A percentile compares a stretch with the other conserved stretches of the same genome.
Evolutionary conservation across 2,113 vertebrate species (phyloP).

Genomic region (Empidonax traillii): DNA sequence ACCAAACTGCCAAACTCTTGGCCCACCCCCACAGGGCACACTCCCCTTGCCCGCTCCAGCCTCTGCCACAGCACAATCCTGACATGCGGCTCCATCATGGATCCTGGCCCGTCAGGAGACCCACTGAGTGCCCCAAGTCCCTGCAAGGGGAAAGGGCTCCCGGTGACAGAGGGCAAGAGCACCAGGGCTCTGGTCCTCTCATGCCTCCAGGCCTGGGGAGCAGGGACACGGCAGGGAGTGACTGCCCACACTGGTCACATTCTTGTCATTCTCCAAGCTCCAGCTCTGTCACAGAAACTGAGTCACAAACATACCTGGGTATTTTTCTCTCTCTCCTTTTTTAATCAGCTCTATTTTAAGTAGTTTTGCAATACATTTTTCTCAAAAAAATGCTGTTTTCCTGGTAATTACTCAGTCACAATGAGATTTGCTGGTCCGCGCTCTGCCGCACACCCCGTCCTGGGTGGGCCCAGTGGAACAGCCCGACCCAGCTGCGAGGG

Average conservation of each 20-base stretch:
- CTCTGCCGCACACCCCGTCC: slow-evolving; percentile 10
- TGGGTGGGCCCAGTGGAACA: not conserved
- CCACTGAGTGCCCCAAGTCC: not conserved
- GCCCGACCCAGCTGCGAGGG: not conserved
- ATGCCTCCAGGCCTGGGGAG: not conserved
- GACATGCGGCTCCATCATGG: fast-evolving
- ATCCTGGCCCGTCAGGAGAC: not conserved
- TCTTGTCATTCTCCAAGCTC: not conserved
- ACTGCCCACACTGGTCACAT: not conserved
- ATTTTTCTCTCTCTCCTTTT: slow-evolving; percentile 33
- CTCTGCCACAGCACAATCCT: not conserved
- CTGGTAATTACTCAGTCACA: not conserved
- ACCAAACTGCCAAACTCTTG: fast-evolving
- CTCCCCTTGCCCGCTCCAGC: not conserved
- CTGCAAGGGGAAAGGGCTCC: not conserved
- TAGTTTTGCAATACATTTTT: slow-evolving; percentile 62
- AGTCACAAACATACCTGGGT: slow-evolving; percentile 36
- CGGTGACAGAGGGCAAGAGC: not conserved
- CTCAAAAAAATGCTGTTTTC: slow-evolving; percentile 11
- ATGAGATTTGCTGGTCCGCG: slow-evolving; percentile 25
- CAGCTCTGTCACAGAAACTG: not conserved
- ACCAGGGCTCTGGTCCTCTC: not conserved
- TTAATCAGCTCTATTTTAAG: slow-evolving; percentile 69
- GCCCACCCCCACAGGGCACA: not conserved
- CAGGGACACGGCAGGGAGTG: not conserved